Evolutionary conservation across 2,797 vertebrate species (phyloP), one percentile per base, ranked within the genome.

Genomic region (Ibycter americanus): DNA sequence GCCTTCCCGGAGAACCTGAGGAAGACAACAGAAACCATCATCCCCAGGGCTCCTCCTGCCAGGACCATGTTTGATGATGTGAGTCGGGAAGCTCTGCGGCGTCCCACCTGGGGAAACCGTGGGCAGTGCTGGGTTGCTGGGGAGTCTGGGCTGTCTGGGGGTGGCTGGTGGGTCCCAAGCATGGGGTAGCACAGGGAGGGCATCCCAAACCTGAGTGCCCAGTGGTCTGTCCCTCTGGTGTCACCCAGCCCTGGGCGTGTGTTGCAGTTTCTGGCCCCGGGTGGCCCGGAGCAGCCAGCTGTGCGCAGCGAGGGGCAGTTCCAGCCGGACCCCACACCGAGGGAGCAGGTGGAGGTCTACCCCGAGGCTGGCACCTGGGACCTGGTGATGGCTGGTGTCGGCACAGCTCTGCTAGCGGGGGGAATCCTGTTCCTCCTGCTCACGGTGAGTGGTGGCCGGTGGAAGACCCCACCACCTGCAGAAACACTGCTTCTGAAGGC

Each of bases 361-460:
- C 98, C 98, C 0, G 96, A 98, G 19, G 96, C 97, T 6, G 68
- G 98, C 63, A 97, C 95, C 73, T 98, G 98, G 97, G 99, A 99
- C 94, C 95, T 98, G 13, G 51, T 98, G 90, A 97, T 98, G 29
- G 96, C 98, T 38, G 97, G 96, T 1, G 49, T 99, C 0, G 94
- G 99, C 82, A 98, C 99, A 0, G 89, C 99, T 42, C 97, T 99
- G 90, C 97, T 99, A 68, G 99, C 99, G 1, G 99, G 99, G 14
- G 99, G 99, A 96, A 58, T 99, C 72, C 98, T 99, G 71, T 97
- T 99, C 46, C 85, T 98, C 32, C 27, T 95, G 94, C 95, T 44
- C 44, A 95, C 71, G 85, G 97, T 98, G 96, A 93, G 98, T 98
- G 92, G 31, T 14, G 26, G 3, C n/a, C 7, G 2, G 4, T 21